Base-by-base conservation (phyloP, 23 tunicate genomes). In the Ascidia mentula region DNA sequence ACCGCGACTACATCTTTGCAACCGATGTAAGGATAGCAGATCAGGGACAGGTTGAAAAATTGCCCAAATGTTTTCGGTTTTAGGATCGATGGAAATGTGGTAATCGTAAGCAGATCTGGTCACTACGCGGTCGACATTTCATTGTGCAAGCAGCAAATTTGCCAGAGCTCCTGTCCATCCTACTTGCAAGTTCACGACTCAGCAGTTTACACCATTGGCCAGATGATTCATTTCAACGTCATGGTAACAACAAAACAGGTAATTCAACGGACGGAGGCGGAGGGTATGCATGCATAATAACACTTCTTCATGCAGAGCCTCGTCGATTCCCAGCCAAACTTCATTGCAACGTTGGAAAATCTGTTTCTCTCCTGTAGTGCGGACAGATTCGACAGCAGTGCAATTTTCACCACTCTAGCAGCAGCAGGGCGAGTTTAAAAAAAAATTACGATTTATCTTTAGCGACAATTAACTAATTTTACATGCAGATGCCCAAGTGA, bases 1-100 rank as follows among this genome's bases (percentile, higher is more conserved):
- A 53, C 45, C 9, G 36, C 74, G 12, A 40, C 74, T 12, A 82
- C 87, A 0, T 82, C 87, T 20, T 30, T 82, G 18, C 34, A 40
- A 30, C 87, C 87, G n/a, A 32, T 82, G 87, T 82, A 75, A 73
- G 80, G 74, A 46, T n/a, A n/a, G n/a, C n/a, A n/a, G n/a, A n/a
- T n/a, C n/a, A n/a, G 22, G 65, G 12, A 15, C 53, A 42, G 53
- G 28, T 31, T 34, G 12, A 9, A 42, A 42, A 42, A 9, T 12
- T 15, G 53, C 15, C 15, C 15, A 9, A 42, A 42, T 42, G 53
- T 9, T n/a, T n/a, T n/a, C n/a, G n/a, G 15, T 42, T 42, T 6
- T 53, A 53, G 65, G 65, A 9, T 7, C 0, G 18, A 32, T 37
- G 32, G 1, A 17, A 0, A 40, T 53, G 65, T 53, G 4, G 65